These are phyloP conservation scores for Mycetomoellerius zeteki DNA, from an alignment of 1,140 invertebrate species.

Conservation along the genomic window DNA sequence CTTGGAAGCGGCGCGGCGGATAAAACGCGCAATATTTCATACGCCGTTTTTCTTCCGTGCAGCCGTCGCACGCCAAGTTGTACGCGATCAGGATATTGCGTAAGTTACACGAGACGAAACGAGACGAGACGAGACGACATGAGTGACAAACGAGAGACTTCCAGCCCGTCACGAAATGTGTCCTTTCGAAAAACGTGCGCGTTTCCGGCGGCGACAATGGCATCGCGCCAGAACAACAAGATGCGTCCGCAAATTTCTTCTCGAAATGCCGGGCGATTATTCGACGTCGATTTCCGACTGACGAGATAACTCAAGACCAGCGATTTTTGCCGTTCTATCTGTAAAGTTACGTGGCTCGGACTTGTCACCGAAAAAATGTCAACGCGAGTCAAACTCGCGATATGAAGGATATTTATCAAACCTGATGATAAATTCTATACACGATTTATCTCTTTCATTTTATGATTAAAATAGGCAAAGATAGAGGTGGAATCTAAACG, in stretches of 20 bases:
- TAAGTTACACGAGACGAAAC: slow-evolving; percentile 42
- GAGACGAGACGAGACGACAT: slow-evolving; percentile 19
- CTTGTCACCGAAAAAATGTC: background rate
- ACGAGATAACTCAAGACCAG: background rate
- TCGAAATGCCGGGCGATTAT: slow-evolving; percentile 17
- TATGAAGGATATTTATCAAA: background rate
- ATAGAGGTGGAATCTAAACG: background rate
- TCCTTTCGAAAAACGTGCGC: slow-evolving; percentile 58
- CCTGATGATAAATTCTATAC: background rate
- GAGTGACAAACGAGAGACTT: slow-evolving; percentile 61
- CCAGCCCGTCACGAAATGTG: slow-evolving; percentile 35
- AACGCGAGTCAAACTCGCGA: background rate
- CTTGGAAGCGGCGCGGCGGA: background rate
- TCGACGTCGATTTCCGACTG: slow-evolving; percentile 16
- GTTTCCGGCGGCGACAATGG: slow-evolving; percentile 65
- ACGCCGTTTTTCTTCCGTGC: slow-evolving; percentile 8
- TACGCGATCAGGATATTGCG: slow-evolving; percentile 64
- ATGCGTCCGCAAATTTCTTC: background rate
- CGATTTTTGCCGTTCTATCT: background rate
- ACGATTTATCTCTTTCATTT: background rate
- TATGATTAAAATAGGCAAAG: background rate
- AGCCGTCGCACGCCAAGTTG: slow-evolving; percentile 37
- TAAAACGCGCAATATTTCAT: slow-evolving; percentile 38
- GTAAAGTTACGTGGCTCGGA: background rate
- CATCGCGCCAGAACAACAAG: slow-evolving; percentile 58